Conservation (phyloP, 1,140 invertebrate genomes). For the Orchesella cincta region DNA sequence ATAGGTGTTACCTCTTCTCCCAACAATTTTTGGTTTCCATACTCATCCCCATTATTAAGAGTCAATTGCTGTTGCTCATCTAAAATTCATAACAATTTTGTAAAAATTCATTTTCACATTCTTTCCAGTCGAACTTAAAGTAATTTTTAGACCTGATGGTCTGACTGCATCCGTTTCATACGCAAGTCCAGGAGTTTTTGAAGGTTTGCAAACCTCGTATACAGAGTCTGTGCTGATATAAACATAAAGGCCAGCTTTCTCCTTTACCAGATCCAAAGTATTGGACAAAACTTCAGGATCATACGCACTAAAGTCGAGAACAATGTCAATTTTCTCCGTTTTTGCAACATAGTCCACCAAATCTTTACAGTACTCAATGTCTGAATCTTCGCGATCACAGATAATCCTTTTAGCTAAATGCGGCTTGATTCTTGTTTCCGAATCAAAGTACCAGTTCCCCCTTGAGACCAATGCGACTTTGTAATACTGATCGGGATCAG, state of each 20-base stretch:
- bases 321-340: constrained; percentile 54
- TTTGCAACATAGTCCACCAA: constrained; percentile 50
- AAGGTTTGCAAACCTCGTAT: constrained; percentile 58
- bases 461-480: constrained; percentile 56
- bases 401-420: constrained; percentile 52
- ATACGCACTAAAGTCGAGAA: constrained; percentile 60
- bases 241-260: constrained; percentile 55
- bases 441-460: constrained; percentile 61
- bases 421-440: constrained; percentile 54
- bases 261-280: constrained; percentile 53
- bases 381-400: constrained; percentile 57
- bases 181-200: constrained; percentile 36
- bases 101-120: too few species aligned
- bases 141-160: too few species aligned
- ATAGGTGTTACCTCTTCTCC: constrained; percentile 57
- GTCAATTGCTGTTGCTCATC: constrained; percentile 50
- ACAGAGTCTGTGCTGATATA: constrained; percentile 61
- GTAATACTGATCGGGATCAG: constrained; percentile 45
- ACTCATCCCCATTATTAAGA: constrained; percentile 54
- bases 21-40: constrained; percentile 58
- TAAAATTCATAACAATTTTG: too few species aligned
- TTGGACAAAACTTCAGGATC: constrained; percentile 54
- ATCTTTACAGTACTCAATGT: constrained; percentile 53
- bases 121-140: too few species aligned
- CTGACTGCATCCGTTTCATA: constrained; percentile 55